These are phyloP conservation scores for Drosophila imparisetae DNA, from an alignment of 2,888 invertebrate genomes.

Conservation along the genomic window DNA sequence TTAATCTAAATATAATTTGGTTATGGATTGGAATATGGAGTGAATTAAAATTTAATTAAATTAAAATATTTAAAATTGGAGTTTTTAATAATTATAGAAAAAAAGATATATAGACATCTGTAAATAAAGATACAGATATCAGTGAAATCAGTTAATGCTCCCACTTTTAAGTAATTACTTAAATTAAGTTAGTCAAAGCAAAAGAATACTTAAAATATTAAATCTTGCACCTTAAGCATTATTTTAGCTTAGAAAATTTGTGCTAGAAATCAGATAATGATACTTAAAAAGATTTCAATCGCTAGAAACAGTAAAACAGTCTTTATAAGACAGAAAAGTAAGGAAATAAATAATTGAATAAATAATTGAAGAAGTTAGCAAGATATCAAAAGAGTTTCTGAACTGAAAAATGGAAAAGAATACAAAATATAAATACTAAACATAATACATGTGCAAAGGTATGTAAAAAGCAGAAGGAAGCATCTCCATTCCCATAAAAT, in stretches of 20 bases:
- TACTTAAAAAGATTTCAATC: background rate
- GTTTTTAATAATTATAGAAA: background rate
- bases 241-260: background rate
- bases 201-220: background rate
- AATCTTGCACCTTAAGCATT: background rate
- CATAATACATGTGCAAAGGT: background rate
- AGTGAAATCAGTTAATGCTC: background rate
- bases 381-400: background rate
- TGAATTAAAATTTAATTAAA: background rate
- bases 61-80: background rate
- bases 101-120: background rate
- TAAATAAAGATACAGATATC: background rate
- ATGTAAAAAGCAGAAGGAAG: background rate
- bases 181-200: background rate
- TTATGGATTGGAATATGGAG: background rate
- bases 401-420: background rate
- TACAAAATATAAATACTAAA: background rate
- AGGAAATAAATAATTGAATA: too few species aligned
- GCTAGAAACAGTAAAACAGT: accelerated
- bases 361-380: background rate
- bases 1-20: background rate
- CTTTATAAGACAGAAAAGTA: background rate
- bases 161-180: background rate
- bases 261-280: background rate
- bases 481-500: background rate